Conservation (phyloP, 2,888 invertebrate species). For the Ceriagrion tenellum region DNA sequence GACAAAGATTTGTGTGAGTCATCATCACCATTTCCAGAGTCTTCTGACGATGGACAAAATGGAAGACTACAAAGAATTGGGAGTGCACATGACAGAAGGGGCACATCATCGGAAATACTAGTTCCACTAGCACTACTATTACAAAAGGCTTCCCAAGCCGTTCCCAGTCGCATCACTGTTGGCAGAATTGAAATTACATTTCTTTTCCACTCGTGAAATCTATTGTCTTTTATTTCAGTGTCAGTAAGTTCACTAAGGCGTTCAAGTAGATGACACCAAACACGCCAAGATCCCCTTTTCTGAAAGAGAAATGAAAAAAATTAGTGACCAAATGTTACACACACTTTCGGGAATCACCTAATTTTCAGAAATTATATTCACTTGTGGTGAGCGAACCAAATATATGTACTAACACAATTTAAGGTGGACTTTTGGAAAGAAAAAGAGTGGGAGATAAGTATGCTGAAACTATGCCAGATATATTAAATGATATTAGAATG, state of each 20-base stretch:
- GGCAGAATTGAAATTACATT: constrained; percentile 38
- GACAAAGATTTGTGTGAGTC: neutral
- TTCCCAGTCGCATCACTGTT: constrained; percentile 39
- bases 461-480: no score
- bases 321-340: no score
- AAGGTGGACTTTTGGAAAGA: no score
- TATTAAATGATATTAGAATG: no score
- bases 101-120: constrained; percentile 52
- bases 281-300: constrained; percentile 43
- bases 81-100: constrained; percentile 50
- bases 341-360: neutral
- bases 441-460: no score
- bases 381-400: no score
- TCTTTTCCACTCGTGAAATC: constrained; percentile 42
- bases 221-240: neutral
- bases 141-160: constrained; percentile 41
- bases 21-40: constrained; percentile 47
- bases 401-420: no score
- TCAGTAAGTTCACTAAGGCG: constrained; percentile 24
- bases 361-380: neutral
- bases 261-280: constrained; percentile 52
- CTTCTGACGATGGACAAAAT: constrained; percentile 45
- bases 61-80: constrained; percentile 62
- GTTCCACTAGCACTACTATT: constrained; percentile 33
- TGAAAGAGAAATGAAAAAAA: neutral